Conservation (phyloP, 2,113 vertebrate species). For the Gymnocephalus cernua region DNA sequence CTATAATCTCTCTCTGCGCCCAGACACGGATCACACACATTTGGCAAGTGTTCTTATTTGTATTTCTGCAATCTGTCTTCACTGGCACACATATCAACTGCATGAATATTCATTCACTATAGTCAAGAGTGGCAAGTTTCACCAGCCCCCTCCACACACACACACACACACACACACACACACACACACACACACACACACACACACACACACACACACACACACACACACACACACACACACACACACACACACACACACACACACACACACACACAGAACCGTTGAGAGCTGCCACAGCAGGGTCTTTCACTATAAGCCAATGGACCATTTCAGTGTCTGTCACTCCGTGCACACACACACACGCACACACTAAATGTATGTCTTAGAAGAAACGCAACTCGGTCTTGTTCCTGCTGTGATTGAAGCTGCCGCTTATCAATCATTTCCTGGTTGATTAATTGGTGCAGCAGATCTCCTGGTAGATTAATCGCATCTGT, state of each 20-base stretch:
- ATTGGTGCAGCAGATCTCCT: conserved; percentile 48
- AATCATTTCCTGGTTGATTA: conserved; percentile 74
- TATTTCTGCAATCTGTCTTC: conserved; percentile 75
- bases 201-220: no score
- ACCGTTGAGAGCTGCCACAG: no score
- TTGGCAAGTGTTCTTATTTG: conserved; percentile 76
- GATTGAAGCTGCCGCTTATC: conserved; percentile 61
- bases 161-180: not conserved
- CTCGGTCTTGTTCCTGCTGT: conserved; percentile 25
- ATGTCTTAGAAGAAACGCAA: conserved; percentile 10
- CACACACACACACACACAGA: not conserved
- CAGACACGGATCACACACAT: conserved; percentile 58
- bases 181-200: not conserved
- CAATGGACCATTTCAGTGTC: no score
- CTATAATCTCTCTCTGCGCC: conserved; percentile 69
- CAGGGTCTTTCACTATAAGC: no score
- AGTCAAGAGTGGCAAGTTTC: conserved; percentile 61
- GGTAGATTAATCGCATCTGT: conserved; percentile 66
- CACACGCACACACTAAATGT: not conserved
- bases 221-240: no score
- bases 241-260: no score
- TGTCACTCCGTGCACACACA: no score
- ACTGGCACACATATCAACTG: conserved; percentile 68
- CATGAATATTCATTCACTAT: conserved; percentile 79
- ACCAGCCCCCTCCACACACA: conserved; percentile 35